These are phyloP conservation scores for Atta cephalotes DNA, from an alignment of 1,140 invertebrate genomes.

Conservation along the genomic window DNA sequence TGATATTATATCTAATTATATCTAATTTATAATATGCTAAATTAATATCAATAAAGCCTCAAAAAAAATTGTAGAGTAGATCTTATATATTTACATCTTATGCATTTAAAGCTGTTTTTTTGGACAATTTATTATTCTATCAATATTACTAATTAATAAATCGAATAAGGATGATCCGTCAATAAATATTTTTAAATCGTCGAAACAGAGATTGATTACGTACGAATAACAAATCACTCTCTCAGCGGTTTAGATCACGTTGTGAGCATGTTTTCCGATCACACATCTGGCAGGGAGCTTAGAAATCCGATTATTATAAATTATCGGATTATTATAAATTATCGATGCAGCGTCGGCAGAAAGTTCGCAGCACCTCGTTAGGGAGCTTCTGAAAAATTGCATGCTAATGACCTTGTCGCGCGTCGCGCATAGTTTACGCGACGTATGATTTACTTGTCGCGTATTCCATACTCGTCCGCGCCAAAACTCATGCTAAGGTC, in stretches of 20 bases:
- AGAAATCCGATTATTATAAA: slow-evolving; percentile 31
- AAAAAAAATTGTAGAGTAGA: too few species aligned
- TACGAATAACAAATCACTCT: slow-evolving; percentile 30
- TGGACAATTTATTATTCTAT: neutral
- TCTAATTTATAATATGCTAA: neutral
- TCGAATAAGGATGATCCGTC: neutral
- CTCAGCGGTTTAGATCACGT: slow-evolving; percentile 48
- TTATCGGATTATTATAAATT: neutral
- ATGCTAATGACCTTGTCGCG: slow-evolving; percentile 72
- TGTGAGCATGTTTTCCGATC: slow-evolving; percentile 15
- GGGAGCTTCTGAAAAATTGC: slow-evolving; percentile 57
- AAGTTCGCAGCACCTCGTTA: slow-evolving; percentile 22
- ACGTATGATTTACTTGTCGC: slow-evolving; percentile 41
- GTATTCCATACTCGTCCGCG: slow-evolving; percentile 55
- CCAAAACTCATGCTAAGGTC: slow-evolving; percentile 75
- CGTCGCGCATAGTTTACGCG: slow-evolving; percentile 6
- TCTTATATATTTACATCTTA: neutral
- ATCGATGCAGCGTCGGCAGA: neutral
- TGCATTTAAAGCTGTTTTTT: neutral
- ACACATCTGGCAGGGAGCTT: neutral
- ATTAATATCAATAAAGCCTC: neutral
- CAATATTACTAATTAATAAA: neutral
- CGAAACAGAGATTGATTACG: slow-evolving; percentile 25
- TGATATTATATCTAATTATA: neutral
- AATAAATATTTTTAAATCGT: slow-evolving; percentile 14